phyloP scores from a whole-genome alignment of 2,113 vertebrate genomes.

The Ageneiosus marmoratus region DNA sequence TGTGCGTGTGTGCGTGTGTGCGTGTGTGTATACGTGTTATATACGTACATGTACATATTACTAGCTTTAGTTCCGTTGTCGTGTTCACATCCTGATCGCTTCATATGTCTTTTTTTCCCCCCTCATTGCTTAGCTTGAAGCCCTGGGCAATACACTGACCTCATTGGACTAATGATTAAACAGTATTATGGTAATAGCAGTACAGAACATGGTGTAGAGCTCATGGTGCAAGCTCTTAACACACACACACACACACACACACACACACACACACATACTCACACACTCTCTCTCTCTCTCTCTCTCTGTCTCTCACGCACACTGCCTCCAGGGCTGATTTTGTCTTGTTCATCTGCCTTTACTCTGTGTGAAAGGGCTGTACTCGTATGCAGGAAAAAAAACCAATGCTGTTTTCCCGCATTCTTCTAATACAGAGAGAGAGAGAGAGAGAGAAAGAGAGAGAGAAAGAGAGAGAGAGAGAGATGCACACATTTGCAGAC shows the following conservation, averaged over 20 bases:
- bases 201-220: slow-evolving; percentile 32
- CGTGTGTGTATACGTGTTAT: not conserved
- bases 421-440: too few relatives aligned
- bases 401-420: not conserved
- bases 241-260: too few relatives aligned
- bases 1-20: too few relatives aligned
- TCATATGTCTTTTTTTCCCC: slow-evolving; percentile 36
- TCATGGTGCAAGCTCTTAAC: too few relatives aligned
- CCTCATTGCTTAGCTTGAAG: slow-evolving; percentile 22
- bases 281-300: too few relatives aligned
- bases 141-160: slow-evolving; percentile 26
- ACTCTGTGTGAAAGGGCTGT: not conserved
- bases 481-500: too few relatives aligned
- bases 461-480: too few relatives aligned
- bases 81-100: not conserved
- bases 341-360: not conserved
- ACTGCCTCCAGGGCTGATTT: slow-evolving; percentile 13
- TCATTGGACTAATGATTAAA: slow-evolving; percentile 57
- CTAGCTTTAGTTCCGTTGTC: not conserved
- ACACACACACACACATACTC: too few relatives aligned
- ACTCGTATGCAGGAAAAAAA: not conserved
- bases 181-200: slow-evolving; percentile 41
- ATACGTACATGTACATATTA: too few relatives aligned
- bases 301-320: not conserved
- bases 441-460: too few relatives aligned